Conservation (phyloP, 2,113 vertebrate species). For the Condylura cristata region DNA sequence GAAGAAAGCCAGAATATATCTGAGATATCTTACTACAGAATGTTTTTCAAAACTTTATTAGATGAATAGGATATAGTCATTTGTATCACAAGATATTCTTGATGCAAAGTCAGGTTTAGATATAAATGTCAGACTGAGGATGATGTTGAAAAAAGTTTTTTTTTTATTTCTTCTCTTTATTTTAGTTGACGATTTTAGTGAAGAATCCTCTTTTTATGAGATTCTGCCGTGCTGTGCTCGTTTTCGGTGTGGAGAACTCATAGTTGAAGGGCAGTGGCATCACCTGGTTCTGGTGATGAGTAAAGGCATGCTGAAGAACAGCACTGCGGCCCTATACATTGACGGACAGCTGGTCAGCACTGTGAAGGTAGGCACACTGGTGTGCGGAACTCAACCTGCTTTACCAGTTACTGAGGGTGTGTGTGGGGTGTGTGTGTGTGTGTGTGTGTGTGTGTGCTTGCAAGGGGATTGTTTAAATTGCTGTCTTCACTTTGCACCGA, state of each 20-base stretch:
- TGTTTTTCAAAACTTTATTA: neutral
- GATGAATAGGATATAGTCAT: no score
- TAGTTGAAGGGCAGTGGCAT: conserved; percentile 98
- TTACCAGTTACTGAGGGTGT: neutral
- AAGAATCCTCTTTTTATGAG: conserved; percentile 98
- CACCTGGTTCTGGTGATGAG: conserved; percentile 98
- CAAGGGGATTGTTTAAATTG: neutral
- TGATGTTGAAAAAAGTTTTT: neutral
- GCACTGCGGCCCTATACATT: conserved; percentile 95
- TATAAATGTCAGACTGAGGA: neutral
- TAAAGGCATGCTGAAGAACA: conserved; percentile 99
- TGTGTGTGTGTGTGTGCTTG: neutral
- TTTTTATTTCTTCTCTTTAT: conserved; percentile 54
- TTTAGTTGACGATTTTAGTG: conserved; percentile 95
- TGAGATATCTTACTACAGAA: neutral
- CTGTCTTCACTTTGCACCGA: neutral
- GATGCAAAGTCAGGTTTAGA: neutral
- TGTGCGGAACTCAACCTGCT: neutral
- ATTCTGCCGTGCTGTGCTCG: conserved; percentile 97
- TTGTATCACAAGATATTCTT: no score
- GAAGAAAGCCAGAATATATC: neutral
- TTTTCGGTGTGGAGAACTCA: conserved; percentile 96
- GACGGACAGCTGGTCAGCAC: conserved; percentile 96
- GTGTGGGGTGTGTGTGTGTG: neutral
- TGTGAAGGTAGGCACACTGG: conserved; percentile 90